Percentiles rank a stretch among this genome's conserved stretches.
These are phyloP conservation scores for Diarsia brunnea DNA, from an alignment of 2,888 invertebrate species.

Conservation along the genomic window DNA sequence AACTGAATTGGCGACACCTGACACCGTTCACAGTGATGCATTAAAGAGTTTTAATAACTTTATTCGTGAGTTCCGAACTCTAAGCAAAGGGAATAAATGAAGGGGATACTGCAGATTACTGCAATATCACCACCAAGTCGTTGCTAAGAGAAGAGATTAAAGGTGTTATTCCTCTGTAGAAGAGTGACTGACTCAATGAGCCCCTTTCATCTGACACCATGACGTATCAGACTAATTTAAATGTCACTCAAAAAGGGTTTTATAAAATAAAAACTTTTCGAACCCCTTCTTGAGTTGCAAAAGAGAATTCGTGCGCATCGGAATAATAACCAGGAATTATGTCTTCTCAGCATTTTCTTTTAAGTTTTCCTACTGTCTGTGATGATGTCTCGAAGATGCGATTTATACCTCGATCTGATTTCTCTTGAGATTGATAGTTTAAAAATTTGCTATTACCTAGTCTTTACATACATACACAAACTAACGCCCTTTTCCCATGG, in stretches of 20 bases:
- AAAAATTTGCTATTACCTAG: too few species aligned
- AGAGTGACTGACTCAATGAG: neutral
- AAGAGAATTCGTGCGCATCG: slow-evolving; percentile 14
- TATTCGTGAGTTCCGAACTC: neutral
- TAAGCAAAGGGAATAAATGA: neutral
- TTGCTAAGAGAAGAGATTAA: slow-evolving; percentile 1
- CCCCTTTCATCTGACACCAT: slow-evolving; percentile 1
- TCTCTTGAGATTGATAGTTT: too few species aligned
- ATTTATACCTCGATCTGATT: neutral
- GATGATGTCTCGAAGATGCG: neutral
- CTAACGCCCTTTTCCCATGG: too few species aligned
- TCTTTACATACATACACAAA: too few species aligned
- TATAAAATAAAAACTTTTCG: slow-evolving; percentile 43
- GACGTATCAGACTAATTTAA: slow-evolving; percentile 51
- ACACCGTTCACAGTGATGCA: neutral
- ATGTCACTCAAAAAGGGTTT: slow-evolving; percentile 53
- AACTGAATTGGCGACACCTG: slow-evolving; percentile 1
- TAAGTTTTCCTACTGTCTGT: neutral
- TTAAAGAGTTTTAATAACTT: slow-evolving; percentile 12
- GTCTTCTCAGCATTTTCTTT: slow-evolving; percentile 2
- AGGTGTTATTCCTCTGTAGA: neutral
- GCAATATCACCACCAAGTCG: neutral
- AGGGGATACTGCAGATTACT: neutral
- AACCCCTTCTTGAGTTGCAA: slow-evolving; percentile 37
- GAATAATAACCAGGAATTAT: slow-evolving; percentile 19